These are phyloP conservation scores for Bufotes viridis DNA, from an alignment of 2,797 vertebrate genomes.

Conservation along the genomic window DNA sequence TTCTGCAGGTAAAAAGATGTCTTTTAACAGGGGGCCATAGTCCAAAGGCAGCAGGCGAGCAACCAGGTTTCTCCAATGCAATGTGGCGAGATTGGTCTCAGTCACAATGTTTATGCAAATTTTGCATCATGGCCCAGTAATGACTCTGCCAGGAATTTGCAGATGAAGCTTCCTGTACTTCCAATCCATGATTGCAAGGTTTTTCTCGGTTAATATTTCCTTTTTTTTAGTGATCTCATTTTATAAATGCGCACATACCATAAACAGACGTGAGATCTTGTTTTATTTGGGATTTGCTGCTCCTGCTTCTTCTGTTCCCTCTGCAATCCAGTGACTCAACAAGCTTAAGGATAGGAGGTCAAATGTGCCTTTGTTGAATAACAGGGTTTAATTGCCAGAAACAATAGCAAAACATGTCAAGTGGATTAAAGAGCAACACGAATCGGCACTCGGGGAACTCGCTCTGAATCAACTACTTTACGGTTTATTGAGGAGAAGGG, in stretches of 20 bases:
- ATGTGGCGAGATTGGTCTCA: no score
- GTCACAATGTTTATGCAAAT: no score
- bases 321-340: slow-evolving; percentile 49
- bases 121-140: no score
- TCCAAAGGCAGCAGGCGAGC: no score
- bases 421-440: slow-evolving; percentile 53
- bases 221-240: background rate
- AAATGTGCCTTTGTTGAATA: slow-evolving; percentile 55
- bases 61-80: no score
- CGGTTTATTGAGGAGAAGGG: slow-evolving; percentile 27
- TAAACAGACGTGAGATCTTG: background rate
- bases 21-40: no score
- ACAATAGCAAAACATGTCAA: slow-evolving; percentile 58
- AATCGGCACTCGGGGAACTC: slow-evolving; percentile 41
- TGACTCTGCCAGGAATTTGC: background rate
- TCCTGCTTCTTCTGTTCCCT: slow-evolving; percentile 22
- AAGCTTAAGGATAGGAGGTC: slow-evolving; percentile 48
- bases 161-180: background rate
- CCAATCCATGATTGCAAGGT: background rate
- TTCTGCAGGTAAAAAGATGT: no score
- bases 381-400: slow-evolving; percentile 57
- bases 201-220: background rate
- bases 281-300: slow-evolving; percentile 10
- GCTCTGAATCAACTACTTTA: slow-evolving; percentile 33
- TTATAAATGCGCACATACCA: background rate